Evolutionary conservation across 1,140 invertebrate species (phyloP).

Genomic region (Drosophila eugracilis): DNA sequence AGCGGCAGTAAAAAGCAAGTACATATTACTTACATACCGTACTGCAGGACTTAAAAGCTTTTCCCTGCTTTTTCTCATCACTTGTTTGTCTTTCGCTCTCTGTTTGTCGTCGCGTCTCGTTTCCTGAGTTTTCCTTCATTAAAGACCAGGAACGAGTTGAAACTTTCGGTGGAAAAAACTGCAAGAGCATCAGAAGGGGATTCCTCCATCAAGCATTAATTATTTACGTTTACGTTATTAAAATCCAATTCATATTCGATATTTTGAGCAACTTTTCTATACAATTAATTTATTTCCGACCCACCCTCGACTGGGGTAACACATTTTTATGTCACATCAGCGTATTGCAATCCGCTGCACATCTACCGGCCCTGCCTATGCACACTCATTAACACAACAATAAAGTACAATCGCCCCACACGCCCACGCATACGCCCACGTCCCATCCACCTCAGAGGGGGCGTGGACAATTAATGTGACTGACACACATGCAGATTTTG

Average conservation of each 20-base stretch:
- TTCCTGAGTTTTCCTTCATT: slow-evolving; percentile 1
- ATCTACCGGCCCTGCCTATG: slow-evolving; percentile 42
- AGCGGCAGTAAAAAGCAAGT: slow-evolving; percentile 37
- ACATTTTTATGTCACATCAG: slow-evolving; percentile 81
- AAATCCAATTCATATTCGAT: slow-evolving; percentile 73
- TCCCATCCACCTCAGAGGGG: slow-evolving; percentile 5
- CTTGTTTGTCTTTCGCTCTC: slow-evolving; percentile 61
- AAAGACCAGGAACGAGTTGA: slow-evolving; percentile 12
- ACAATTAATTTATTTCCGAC: slow-evolving; percentile 69
- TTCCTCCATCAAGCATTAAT: slow-evolving; percentile 27
- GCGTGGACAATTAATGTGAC: slow-evolving; percentile 79
- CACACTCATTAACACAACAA: slow-evolving; percentile 83
- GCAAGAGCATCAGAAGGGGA: not conserved
- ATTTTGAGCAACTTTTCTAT: slow-evolving; percentile 55
- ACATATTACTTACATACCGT: slow-evolving; percentile 9
- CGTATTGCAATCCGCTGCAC: slow-evolving; percentile 55
- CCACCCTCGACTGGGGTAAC: slow-evolving; percentile 48
- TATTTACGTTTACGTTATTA: slow-evolving; percentile 60
- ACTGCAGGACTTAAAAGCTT: slow-evolving; percentile 55
- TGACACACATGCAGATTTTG: slow-evolving; percentile 82
- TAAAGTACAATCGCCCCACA: slow-evolving; percentile 63
- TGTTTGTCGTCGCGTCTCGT: slow-evolving; percentile 47
- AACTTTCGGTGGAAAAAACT: not conserved
- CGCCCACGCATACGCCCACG: too few species aligned
- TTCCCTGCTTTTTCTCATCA: slow-evolving; percentile 56